Conservation (phyloP, 2,113 vertebrate species). For the Solenodon paradoxus region DNA sequence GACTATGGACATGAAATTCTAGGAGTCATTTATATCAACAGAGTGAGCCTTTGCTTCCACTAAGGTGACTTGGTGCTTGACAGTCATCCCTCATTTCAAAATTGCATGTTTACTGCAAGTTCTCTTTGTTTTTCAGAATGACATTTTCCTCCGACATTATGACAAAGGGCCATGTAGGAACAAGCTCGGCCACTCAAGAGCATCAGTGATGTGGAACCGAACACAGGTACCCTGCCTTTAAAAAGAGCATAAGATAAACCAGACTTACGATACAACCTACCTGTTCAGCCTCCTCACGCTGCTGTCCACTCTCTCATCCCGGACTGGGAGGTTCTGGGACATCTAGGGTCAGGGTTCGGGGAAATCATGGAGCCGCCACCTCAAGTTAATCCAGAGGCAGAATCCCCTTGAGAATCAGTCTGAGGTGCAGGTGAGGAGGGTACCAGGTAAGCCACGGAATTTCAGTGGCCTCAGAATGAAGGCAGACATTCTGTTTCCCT, state of each 20-base stretch:
- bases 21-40: neutral
- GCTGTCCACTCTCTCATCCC: neutral
- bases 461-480: neutral
- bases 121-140: slow-evolving; percentile 87
- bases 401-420: neutral
- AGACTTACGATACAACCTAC: neutral
- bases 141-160: slow-evolving; percentile 98
- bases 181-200: slow-evolving; percentile 97
- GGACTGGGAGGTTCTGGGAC: neutral
- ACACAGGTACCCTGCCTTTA: slow-evolving; percentile 88
- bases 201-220: slow-evolving; percentile 98
- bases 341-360: neutral
- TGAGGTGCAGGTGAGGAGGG: neutral
- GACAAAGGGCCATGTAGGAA: slow-evolving; percentile 97
- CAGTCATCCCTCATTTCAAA: neutral
- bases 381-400: neutral
- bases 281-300: neutral
- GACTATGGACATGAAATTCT: neutral
- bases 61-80: neutral
- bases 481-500: neutral
- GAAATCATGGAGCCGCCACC: neutral
- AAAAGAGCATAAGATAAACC: neutral
- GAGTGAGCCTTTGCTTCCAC: neutral
- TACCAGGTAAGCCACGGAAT: neutral
- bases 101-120: neutral